These are phyloP conservation scores for Dynastes grantii DNA, from an alignment of 2,888 invertebrate genomes.

Conservation along the genomic window DNA sequence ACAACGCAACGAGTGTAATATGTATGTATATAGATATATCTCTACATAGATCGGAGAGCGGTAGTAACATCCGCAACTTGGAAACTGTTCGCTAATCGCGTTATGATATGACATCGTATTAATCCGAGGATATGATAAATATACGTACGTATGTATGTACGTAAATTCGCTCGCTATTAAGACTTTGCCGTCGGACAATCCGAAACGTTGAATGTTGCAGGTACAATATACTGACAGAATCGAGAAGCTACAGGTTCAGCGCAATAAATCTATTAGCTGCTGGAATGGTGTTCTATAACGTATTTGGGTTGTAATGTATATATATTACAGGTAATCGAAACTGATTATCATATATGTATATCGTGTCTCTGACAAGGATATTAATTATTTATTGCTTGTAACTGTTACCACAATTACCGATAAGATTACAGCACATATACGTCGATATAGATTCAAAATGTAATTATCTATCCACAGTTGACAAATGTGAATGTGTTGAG, in stretches of 20 bases:
- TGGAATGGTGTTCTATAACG: slow-evolving; percentile 16
- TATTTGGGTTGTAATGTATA: slow-evolving; percentile 9
- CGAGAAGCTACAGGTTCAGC: slow-evolving; percentile 1
- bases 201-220: background rate
- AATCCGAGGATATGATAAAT: slow-evolving; percentile 50
- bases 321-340: slow-evolving; percentile 1
- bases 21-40: background rate
- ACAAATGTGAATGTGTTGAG: too few species aligned
- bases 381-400: slow-evolving; percentile 6
- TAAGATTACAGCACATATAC: too few species aligned
- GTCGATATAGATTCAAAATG: too few species aligned
- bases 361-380: background rate
- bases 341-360: slow-evolving; percentile 1
- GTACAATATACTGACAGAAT: background rate
- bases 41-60: slow-evolving; percentile 7
- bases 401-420: background rate
- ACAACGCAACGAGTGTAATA: background rate
- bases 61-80: slow-evolving; percentile 47
- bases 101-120: slow-evolving; percentile 56
- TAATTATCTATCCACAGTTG: too few species aligned
- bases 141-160: slow-evolving; percentile 3
- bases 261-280: slow-evolving; percentile 39
- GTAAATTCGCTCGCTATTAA: slow-evolving; percentile 33
- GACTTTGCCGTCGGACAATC: slow-evolving; percentile 31
- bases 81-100: slow-evolving; percentile 56